A percentile compares a stretch with the other conserved stretches of the same genome.
These are phyloP conservation scores for Pyrgilauda ruficollis DNA, from an alignment of 2,113 vertebrate species.

Conservation along the genomic window DNA sequence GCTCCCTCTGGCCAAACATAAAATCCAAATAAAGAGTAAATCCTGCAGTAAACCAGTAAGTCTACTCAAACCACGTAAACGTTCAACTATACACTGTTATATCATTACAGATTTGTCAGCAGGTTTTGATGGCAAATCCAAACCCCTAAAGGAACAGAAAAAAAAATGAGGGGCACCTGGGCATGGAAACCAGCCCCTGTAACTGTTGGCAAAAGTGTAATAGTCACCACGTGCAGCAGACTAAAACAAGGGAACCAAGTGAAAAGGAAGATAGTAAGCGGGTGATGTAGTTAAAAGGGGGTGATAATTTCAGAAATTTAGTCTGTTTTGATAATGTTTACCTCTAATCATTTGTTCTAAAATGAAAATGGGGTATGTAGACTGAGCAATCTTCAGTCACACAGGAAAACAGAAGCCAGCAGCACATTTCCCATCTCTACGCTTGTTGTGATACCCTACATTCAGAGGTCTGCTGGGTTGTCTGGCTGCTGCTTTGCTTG, in stretches of 20 bases:
- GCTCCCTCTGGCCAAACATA: neutral
- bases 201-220: neutral
- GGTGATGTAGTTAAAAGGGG: neutral
- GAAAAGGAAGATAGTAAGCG: neutral
- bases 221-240: neutral
- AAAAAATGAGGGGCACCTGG: neutral
- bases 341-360: neutral
- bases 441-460: neutral
- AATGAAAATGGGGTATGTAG: neutral
- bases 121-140: neutral
- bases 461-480: neutral
- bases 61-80: neutral
- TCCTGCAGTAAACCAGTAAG: neutral
- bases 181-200: neutral
- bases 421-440: neutral
- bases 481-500: neutral
- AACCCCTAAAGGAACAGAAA: neutral
- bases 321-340: neutral
- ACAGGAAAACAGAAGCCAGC: neutral
- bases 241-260: neutral
- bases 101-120: neutral
- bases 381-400: neutral
- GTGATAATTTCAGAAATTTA: neutral
- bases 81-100: neutral
- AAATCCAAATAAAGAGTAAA: conserved; percentile 4